Conservation (phyloP, 1,140 invertebrate species). For the Maniola jurtina region DNA sequence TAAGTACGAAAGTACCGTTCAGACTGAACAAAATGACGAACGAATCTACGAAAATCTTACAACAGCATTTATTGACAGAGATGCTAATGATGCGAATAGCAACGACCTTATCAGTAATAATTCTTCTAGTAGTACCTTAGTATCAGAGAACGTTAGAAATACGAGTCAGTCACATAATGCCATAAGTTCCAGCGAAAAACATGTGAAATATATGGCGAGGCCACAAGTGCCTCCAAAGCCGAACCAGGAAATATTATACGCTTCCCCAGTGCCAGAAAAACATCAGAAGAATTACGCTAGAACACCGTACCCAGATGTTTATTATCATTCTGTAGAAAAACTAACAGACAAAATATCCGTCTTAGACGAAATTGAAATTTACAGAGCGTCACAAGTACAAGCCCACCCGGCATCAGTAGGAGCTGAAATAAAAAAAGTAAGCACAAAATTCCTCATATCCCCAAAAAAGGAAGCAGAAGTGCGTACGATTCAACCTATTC, state of each 20-base stretch:
- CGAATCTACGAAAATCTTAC: constrained; percentile 68
- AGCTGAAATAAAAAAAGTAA: constrained; percentile 73
- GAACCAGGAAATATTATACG: constrained; percentile 40
- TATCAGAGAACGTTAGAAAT: constrained; percentile 60
- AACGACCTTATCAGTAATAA: constrained; percentile 47
- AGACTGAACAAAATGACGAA: constrained; percentile 38
- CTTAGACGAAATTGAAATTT: constrained; percentile 62
- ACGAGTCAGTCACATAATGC: constrained; percentile 25
- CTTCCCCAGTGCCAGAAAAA: constrained; percentile 18
- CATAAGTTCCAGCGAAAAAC: constrained; percentile 10
- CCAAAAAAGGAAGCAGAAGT: constrained; percentile 75
- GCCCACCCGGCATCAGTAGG: constrained; percentile 64
- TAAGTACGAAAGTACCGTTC: constrained; percentile 37
- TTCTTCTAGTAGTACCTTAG: constrained; percentile 66
- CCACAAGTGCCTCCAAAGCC: constrained; percentile 68
- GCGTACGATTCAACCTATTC: constrained; percentile 64
- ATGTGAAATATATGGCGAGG: constrained; percentile 43
- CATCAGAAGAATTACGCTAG: constrained; percentile 27
- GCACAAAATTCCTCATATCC: constrained; percentile 72
- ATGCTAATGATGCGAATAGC: constrained; percentile 35
- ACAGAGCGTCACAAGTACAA: constrained; percentile 53
- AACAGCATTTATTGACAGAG: constrained; percentile 30
- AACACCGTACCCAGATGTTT: constrained; percentile 57
- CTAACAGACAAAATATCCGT: constrained; percentile 55
- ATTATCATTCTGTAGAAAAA: constrained; percentile 70